Evolutionary conservation across 1,140 invertebrate species (phyloP), one percentile per base, ranked within the genome.

Genomic region (Copidosoma floridanum): DNA sequence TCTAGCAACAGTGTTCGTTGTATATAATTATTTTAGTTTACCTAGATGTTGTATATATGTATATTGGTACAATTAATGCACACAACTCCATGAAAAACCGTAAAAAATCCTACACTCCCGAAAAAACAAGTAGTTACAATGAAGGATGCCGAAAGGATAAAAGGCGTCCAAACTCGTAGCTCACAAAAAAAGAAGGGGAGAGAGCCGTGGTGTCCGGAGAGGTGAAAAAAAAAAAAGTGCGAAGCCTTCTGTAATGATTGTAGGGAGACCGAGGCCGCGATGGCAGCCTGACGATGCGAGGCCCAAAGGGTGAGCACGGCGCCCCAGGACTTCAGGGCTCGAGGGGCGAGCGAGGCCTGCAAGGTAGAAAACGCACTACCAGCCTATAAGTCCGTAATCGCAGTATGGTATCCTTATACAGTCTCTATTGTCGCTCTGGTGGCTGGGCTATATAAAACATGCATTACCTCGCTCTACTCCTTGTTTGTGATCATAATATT

Each of bases 241-340:
- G 0, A 40, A 41, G 52, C 24, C 18, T 38, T 29, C 24, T n/a
- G n/a, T n/a, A n/a, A n/a, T n/a, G 21, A 20, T 61, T 50, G 7
- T 27, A 44, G 60, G 46, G 53, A 26, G 53, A 44, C 3, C 32
- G 47, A 57, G 32, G 44, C 18, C 27, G 16, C 10, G n/a, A 37
- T 0, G 27, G 0, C 12, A 40, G n/a, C 21, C 8, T 56, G n/a
- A 26, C 16, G 50, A 20, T 21, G 52, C 75, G 77, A 59, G 82
- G 82, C 58, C 71, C 71, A 20, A 81, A 82, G 68, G 82, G 82
- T 53, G 81, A 82, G 63, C 72, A 68, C 57, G 82, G 82, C 24
- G 81, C 81, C 61, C 61, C 68, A 56, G 81, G 80, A 67, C 70
- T 66, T 40, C 62, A 69, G 48, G 81, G 80, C 40, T 70, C 70